phyloP scores from a whole-genome alignment of 2,113 vertebrate species.

The Noctilio leporinus region DNA sequence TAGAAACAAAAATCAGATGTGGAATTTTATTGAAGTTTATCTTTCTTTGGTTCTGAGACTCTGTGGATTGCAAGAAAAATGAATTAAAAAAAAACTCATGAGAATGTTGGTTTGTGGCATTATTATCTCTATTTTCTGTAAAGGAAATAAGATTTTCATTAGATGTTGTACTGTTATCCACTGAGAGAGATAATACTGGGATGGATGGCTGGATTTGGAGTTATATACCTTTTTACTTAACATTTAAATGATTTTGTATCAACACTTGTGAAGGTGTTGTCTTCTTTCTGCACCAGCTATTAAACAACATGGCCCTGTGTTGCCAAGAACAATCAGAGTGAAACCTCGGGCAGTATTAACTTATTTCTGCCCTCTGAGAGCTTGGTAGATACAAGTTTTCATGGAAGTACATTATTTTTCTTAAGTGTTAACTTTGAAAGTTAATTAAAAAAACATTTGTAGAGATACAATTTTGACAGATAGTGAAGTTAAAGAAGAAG shows the following conservation, averaged over 20 bases:
- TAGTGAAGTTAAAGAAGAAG: neutral
- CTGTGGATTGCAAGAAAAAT: slow-evolving; percentile 19
- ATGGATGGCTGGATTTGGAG: neutral
- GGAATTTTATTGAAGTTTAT: slow-evolving; percentile 37
- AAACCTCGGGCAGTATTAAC: neutral
- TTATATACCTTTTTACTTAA: slow-evolving; percentile 9
- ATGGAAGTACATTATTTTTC: neutral
- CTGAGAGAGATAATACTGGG: neutral
- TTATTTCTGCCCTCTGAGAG: neutral
- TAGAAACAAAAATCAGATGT: slow-evolving; percentile 15
- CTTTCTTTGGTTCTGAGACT: neutral
- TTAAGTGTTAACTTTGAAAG: neutral
- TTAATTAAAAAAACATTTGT: neutral
- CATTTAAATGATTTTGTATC: neutral
- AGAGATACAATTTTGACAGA: neutral
- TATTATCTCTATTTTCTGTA: slow-evolving; percentile 39
- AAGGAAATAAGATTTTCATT: slow-evolving; percentile 49
- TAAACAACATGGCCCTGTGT: neutral
- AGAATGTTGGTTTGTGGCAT: slow-evolving; percentile 6
- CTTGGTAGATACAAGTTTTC: neutral
- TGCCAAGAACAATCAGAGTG: neutral
- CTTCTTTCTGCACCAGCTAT: neutral
- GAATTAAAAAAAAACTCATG: neutral
- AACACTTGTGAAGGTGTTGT: neutral
- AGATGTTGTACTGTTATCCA: neutral